Evolutionary conservation across 2,888 invertebrate genomes (phyloP), one percentile per base, ranked within the genome.

Genomic region (Plebejus anna): DNA sequence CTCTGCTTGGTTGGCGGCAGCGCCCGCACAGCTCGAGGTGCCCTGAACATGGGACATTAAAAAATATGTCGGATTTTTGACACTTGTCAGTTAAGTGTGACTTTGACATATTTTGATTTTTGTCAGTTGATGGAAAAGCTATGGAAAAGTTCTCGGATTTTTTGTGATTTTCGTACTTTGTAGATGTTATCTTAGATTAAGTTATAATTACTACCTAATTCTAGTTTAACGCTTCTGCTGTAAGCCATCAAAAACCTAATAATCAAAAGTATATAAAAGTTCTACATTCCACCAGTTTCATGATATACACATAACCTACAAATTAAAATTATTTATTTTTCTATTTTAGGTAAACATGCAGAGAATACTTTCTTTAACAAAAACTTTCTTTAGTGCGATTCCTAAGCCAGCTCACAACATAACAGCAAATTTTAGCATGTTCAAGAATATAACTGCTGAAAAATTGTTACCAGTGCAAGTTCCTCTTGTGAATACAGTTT

Each of bases 401-500:
- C 80, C 83, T 16, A 80, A 79, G 61, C 79, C 77, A 70, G 78
- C 80, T 22, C 80, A 82, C 78, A 80, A 84, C 59, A 78, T 81
- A 9, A 79, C 82, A 72, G 81, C 82, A 28, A 82, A 82, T 76
- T 85, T 86, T 78, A 86, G 84, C 80, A 82, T 84, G 75, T 82
- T 87, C 77, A 84, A 86, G 81, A 86, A 82, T 76, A 78, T 79
- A 59, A 75, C 78, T 16, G 81, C 80, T 77, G 82, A 83, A 70
- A 86, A 81, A 57, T 79, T 92, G 32, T 82, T 93, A 76, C 79
- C 83, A 71, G 83, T 88, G 51, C 79, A 78, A 71, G 81, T 81
- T 28, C 90, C 92, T n/a, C 80, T 84, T 51, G 78, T 90, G 1
- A 90, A 84, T 80, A 80, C 83, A 75, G 79, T 83, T 47, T 90